Evolutionary conservation across 2,888 invertebrate genomes (phyloP).

Genomic region (Leptodirus hochenwartii): DNA sequence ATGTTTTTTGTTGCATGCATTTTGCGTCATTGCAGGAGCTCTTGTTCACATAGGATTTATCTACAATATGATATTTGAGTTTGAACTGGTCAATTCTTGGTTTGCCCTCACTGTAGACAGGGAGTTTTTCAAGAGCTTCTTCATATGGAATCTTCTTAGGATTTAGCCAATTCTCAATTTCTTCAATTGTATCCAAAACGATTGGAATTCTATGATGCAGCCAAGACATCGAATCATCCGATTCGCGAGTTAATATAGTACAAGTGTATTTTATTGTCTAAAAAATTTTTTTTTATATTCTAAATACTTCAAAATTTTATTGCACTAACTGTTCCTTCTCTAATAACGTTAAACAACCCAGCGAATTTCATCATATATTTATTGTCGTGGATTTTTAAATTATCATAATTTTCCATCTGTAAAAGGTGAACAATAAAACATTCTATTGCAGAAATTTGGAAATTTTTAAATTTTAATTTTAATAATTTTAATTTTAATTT

Average conservation of each 20-base stretch:
- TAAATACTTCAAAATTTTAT: background rate
- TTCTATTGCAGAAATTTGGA: constrained; percentile 1
- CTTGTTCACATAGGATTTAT: constrained; percentile 14
- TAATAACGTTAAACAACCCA: constrained; percentile 36
- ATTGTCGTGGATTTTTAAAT: constrained; percentile 35
- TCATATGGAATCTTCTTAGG: constrained; percentile 32
- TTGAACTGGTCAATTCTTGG: constrained; percentile 12
- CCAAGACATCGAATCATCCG: constrained; percentile 46
- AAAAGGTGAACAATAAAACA: background rate
- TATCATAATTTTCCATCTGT: constrained; percentile 1
- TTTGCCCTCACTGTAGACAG: constrained; percentile 16
- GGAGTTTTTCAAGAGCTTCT: constrained; percentile 33
- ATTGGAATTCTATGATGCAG: constrained; percentile 69
- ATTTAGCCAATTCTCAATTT: constrained; percentile 52
- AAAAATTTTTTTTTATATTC: constrained; percentile 3
- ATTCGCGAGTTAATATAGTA: constrained; percentile 59
- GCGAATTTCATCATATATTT: constrained; percentile 53
- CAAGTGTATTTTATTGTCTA: constrained; percentile 26
- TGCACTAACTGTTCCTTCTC: constrained; percentile 32
- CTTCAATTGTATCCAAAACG: constrained; percentile 47
- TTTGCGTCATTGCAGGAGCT: constrained; percentile 12
- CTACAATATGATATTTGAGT: constrained; percentile 13
- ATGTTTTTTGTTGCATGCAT: constrained; percentile 12
- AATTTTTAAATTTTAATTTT: background rate
- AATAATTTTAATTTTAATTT: background rate